Evolutionary conservation across 2,888 invertebrate species (phyloP), one percentile per base, ranked within the genome.

Genomic region (Atrina japonica): DNA sequence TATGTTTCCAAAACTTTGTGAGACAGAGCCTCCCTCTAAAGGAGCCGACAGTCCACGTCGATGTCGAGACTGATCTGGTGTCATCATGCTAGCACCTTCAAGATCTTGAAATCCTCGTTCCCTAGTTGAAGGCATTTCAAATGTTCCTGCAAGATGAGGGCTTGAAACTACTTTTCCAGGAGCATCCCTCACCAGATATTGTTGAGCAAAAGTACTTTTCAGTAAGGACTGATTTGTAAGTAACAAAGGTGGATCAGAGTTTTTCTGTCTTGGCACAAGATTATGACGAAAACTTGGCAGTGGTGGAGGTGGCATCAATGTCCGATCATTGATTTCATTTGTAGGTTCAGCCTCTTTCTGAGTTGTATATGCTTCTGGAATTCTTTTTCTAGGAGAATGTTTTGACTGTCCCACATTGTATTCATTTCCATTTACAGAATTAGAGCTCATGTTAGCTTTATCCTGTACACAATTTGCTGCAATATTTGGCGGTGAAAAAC

Each of bases 171-270:
- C 21, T 21, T 63, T 50, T n/a, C 65, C 49, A 25, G 70, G 67
- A 27, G 66, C 50, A 35, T 78, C 79, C 21, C 81, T 49, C 14
- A 68, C 66, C 18, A 84, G 68, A 69, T 84, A 82, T 25, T 77
- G 78, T 53, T 77, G 75, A 43, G 83, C 84, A 79, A 84, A 84
- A 25, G 78, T 76, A 21, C 79, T 82, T 21, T 76, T 70, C 53
- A 83, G 23, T 58, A 84, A 64, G 2, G 84, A 82, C 40, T 77
- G 66, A 47, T 71, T 77, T 1, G 84, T 82, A 7, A 83, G 63
- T 6, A 83, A 55, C 27, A 75, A 66, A 9, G 80, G 81, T 59
- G 73, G 78, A 9, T 70, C 73, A 40, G 73, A 14, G n/a, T 67
- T 41, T 55, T 70, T 56, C 29, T 52, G 45, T 9, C 52, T 50